These are phyloP conservation scores for Balaeniceps rex DNA, from an alignment of 2,113 vertebrate genomes.

Conservation along the genomic window DNA sequence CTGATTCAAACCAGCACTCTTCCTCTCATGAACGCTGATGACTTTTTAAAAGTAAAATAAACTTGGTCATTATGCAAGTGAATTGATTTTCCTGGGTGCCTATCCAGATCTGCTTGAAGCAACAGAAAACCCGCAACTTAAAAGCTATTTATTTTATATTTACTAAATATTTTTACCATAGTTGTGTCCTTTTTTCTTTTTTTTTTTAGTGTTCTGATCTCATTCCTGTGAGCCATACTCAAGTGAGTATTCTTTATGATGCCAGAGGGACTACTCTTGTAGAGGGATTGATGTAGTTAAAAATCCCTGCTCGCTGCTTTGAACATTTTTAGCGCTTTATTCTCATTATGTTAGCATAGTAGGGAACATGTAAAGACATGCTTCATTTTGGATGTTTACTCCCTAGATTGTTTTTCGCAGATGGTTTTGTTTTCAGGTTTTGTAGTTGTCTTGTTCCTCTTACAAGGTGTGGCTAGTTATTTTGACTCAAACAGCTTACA, in stretches of 20 bases:
- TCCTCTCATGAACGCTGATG: background rate
- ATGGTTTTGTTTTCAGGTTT: slow-evolving; percentile 43
- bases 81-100: background rate
- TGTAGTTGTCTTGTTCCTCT: background rate
- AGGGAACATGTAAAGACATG: background rate
- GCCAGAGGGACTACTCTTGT: slow-evolving; percentile 15
- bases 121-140: background rate
- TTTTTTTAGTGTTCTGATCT: background rate
- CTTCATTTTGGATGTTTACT: slow-evolving; percentile 35
- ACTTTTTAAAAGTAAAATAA: slow-evolving; percentile 19
- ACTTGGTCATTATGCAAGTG: background rate
- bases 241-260: background rate
- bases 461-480: background rate
- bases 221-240: background rate
- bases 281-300: slow-evolving; percentile 28
- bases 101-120: background rate
- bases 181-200: background rate
- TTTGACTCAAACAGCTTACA: background rate
- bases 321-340: slow-evolving; percentile 19
- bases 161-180: background rate
- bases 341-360: slow-evolving; percentile 39
- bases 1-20: slow-evolving; percentile 45
- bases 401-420: slow-evolving; percentile 11
- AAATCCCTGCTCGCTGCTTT: slow-evolving; percentile 43
- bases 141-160: background rate